These are phyloP conservation scores for Pleuronectes platessa DNA, from an alignment of 2,113 vertebrate species.

Conservation along the genomic window DNA sequence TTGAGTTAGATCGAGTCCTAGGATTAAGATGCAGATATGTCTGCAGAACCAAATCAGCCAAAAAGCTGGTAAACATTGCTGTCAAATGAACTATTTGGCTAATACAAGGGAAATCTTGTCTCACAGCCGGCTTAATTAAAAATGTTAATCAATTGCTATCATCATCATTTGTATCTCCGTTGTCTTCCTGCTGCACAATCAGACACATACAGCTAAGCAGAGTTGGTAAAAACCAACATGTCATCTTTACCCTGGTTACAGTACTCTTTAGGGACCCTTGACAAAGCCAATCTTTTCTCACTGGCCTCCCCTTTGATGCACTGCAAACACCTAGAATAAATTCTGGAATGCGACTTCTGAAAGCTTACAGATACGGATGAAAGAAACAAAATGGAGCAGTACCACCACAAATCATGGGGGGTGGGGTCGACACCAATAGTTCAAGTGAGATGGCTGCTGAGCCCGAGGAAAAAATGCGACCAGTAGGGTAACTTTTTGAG, in stretches of 20 bases:
- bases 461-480: too few species aligned
- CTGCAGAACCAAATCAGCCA: conserved; percentile 15
- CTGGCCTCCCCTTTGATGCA: conserved; percentile 34
- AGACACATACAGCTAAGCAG: conserved; percentile 4
- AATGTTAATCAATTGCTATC: neutral
- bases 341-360: conserved; percentile 35
- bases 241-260: conserved; percentile 55
- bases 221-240: conserved; percentile 39
- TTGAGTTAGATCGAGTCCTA: neutral
- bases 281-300: conserved; percentile 64
- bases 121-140: neutral
- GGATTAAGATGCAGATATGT: conserved; percentile 4
- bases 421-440: conserved; percentile 37
- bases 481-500: too few species aligned
- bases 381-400: too few species aligned
- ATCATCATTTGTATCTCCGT: conserved; percentile 9
- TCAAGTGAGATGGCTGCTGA: too few species aligned
- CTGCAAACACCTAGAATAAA: conserved; percentile 48
- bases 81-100: neutral
- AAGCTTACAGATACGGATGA: too few species aligned
- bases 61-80: neutral
- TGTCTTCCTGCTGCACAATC: conserved; percentile 3
- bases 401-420: conserved; percentile 6
- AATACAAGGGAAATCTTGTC: neutral
- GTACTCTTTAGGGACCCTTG: conserved; percentile 48